Evolutionary conservation across 2,113 vertebrate genomes (phyloP), one percentile per base, ranked within the genome.

Genomic region (Phylloscopus trochiloides): DNA sequence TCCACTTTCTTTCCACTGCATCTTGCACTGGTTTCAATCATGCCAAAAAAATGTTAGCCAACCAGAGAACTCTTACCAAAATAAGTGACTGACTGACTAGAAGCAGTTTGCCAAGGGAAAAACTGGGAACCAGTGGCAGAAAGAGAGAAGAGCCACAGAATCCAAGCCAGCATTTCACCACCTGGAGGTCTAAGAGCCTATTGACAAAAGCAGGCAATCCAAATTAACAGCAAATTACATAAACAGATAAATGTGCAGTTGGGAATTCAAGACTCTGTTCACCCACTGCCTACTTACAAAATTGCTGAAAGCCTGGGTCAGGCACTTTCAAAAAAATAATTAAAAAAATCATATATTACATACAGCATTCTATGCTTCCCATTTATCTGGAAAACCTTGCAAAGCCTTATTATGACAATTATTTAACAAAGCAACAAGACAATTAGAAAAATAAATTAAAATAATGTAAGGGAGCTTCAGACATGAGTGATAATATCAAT

Each of bases 381-480:
- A 13, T 29, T 72, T 65, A 25, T 73, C 82, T 79, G 50, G n/a
- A 87, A 90, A 91, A 52, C 22, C 50, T 72, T 72, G 32, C 28
- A 63, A 57, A 94, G 50, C 61, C 28, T 57, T 54, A 65, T 78
- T 73, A 58, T 18, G 55, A 29, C 6, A 4, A 83, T 83, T 90
- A 70, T 51, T 90, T 94, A 76, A 67, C 28, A 76, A 86, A 91
- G 70, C 61, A 91, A 73, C 25, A 34, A 21, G 21, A 72, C 51
- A 51, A 66, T 90, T 87, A 92, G 43, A 90, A 93, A 96, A 91
- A 90, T 66, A 90, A 81, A 85, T 84, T 59, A 65, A 88, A 88
- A 86, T 47, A 88, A 90, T 50, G n/a, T 48, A 25, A 74, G 12
- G 36, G 14, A 77, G 28, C 45, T 89, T 92, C 68, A 89, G 77